Conservation (phyloP, 2,888 invertebrate species). For the Clistopyga incitator region DNA sequence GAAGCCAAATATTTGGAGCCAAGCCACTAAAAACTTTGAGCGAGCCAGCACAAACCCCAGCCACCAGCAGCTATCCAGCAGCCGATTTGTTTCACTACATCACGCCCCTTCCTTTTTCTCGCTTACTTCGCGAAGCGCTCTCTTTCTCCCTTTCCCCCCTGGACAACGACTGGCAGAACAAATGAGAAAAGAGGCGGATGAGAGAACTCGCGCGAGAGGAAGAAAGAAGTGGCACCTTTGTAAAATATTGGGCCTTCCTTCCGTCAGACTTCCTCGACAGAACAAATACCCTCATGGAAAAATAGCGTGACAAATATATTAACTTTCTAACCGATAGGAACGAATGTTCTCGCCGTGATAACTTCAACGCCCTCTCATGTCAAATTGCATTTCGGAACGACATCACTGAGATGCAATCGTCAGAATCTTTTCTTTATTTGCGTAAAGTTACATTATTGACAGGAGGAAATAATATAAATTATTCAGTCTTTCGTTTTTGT, state of each 20-base stretch:
- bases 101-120: conserved; percentile 74
- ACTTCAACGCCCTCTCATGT: no score
- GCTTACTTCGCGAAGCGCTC: conserved; percentile 25
- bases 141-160: background rate
- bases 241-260: conserved; percentile 62
- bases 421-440: no score
- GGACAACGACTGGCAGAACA: conserved; percentile 28
- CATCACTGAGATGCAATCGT: no score
- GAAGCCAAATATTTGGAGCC: conserved; percentile 83
- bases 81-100: conserved; percentile 83
- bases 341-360: no score
- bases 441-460: no score
- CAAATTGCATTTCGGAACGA: no score
- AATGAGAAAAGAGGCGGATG: conserved; percentile 40
- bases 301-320: conserved; percentile 9
- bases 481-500: no score
- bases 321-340: background rate
- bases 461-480: no score
- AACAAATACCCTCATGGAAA: conserved; percentile 41
- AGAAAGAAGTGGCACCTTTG: conserved; percentile 63
- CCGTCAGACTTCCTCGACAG: conserved; percentile 62
- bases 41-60: conserved; percentile 76
- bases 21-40: conserved; percentile 83
- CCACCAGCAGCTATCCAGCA: conserved; percentile 68
- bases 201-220: conserved; percentile 42